phyloP scores from a whole-genome alignment of 1,140 invertebrate genomes.

The Zaprionus kolodkinae region DNA sequence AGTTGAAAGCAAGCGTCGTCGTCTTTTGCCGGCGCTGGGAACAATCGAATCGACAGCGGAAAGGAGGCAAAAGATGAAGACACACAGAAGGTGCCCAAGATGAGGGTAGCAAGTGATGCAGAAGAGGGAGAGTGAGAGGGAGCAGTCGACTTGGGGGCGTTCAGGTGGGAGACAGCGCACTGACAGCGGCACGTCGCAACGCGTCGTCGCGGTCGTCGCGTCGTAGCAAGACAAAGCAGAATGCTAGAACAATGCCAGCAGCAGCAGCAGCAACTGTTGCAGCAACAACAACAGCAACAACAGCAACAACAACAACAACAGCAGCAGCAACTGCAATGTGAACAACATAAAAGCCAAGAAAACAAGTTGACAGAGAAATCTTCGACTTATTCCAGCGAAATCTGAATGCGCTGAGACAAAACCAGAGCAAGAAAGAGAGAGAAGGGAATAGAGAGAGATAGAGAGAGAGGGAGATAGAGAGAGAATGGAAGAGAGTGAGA shows the following conservation, averaged over 20 bases:
- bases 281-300: constrained; percentile 1
- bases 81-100: constrained; percentile 4
- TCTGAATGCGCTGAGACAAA: background rate
- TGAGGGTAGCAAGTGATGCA: background rate
- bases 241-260: constrained; percentile 53
- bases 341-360: constrained; percentile 7
- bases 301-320: background rate
- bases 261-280: background rate
- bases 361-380: constrained; percentile 35
- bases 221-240: constrained; percentile 50
- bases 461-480: background rate
- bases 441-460: background rate
- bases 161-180: constrained; percentile 15
- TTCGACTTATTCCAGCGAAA: constrained; percentile 7
- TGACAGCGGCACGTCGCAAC: constrained; percentile 49
- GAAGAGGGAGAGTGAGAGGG: background rate
- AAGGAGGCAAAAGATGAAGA: background rate
- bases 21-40: constrained; percentile 52
- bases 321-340: constrained; percentile 20
- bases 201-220: constrained; percentile 14
- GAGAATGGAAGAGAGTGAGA: background rate
- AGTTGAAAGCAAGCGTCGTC: constrained; percentile 56
- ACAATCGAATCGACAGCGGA: constrained; percentile 18
- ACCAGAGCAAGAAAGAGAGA: background rate
- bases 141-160: background rate